Evolutionary conservation across 1,140 invertebrate genomes (phyloP).

Genomic region (Apocrypta bakeri): DNA sequence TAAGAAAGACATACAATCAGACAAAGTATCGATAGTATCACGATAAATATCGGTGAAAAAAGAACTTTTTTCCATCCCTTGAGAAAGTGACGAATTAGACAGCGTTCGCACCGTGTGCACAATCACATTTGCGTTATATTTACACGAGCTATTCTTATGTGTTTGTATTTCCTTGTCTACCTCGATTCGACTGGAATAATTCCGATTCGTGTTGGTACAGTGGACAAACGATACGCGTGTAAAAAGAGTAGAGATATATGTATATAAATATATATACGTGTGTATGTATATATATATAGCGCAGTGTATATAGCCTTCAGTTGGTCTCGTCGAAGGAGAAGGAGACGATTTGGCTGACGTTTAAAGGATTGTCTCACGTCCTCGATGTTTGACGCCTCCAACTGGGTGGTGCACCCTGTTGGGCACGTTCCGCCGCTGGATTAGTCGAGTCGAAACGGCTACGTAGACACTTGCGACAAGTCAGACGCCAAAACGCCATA

Average conservation of each 20-base stretch:
- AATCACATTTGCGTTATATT: slow-evolving; percentile 1
- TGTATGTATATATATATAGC: too few relatives aligned
- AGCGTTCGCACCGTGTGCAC: neutral
- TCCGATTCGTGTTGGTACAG: neutral
- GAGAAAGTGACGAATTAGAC: slow-evolving; percentile 12
- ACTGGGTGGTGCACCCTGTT: slow-evolving; percentile 2
- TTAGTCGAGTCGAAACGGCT: slow-evolving; percentile 50
- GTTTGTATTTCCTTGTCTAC: neutral
- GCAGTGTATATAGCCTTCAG: neutral
- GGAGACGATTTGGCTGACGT: neutral
- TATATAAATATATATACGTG: too few relatives aligned
- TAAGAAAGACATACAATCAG: neutral
- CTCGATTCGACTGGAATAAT: neutral
- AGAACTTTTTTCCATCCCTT: too few relatives aligned
- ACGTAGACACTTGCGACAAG: slow-evolving; percentile 67
- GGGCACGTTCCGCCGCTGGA: neutral
- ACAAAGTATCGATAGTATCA: neutral
- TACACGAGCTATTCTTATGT: neutral
- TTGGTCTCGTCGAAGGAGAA: neutral
- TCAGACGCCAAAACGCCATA: slow-evolving; percentile 87
- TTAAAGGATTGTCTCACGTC: slow-evolving; percentile 27
- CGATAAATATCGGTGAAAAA: neutral
- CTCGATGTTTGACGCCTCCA: slow-evolving; percentile 42
- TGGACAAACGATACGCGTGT: neutral
- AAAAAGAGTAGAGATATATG: neutral